A percentile compares a stretch with the other conserved stretches of the same genome.
Evolutionary conservation across 2,888 invertebrate species (phyloP).

Genomic region (Geotrupes spiniger): DNA sequence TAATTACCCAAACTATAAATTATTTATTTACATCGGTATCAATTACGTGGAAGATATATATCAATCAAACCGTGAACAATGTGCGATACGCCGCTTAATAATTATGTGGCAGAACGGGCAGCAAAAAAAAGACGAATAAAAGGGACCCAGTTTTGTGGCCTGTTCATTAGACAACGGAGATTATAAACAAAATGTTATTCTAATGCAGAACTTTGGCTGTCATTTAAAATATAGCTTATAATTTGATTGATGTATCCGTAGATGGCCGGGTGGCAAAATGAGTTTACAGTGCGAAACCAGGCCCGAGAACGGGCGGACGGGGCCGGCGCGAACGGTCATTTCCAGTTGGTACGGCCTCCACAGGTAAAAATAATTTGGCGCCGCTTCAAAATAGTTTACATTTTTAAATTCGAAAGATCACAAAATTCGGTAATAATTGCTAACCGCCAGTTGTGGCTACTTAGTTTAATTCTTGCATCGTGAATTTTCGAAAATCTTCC

Average conservation of each 20-base stretch:
- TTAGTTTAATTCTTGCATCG: constrained; percentile 38
- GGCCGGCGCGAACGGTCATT: constrained; percentile 5
- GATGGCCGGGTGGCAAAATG: constrained; percentile 12
- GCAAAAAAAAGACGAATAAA: constrained; percentile 7
- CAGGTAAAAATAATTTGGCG: constrained; percentile 39
- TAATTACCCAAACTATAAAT: too few relatives aligned
- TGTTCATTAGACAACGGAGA: constrained; percentile 16
- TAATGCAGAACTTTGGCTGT: constrained; percentile 44
- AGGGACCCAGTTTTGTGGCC: constrained; percentile 5
- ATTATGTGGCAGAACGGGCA: constrained; percentile 17
- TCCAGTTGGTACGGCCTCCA: constrained; percentile 12
- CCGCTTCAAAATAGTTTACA: constrained; percentile 39
- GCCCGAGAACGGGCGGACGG: neutral
- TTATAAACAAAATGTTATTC: constrained; percentile 33
- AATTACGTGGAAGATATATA: constrained; percentile 2
- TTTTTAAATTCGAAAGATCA: constrained; percentile 36
- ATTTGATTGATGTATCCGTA: constrained; percentile 45
- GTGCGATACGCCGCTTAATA: constrained; percentile 16
- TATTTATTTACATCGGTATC: neutral
- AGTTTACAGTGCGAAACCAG: constrained; percentile 3
- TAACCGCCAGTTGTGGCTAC: constrained; percentile 37
- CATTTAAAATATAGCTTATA: constrained; percentile 46
- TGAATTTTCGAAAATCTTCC: constrained; percentile 32
- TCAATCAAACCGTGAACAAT: constrained; percentile 4
- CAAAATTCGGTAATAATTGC: constrained; percentile 42